Conservation (phyloP, 2,113 vertebrate genomes). For the Gracilinanus agilis region DNA sequence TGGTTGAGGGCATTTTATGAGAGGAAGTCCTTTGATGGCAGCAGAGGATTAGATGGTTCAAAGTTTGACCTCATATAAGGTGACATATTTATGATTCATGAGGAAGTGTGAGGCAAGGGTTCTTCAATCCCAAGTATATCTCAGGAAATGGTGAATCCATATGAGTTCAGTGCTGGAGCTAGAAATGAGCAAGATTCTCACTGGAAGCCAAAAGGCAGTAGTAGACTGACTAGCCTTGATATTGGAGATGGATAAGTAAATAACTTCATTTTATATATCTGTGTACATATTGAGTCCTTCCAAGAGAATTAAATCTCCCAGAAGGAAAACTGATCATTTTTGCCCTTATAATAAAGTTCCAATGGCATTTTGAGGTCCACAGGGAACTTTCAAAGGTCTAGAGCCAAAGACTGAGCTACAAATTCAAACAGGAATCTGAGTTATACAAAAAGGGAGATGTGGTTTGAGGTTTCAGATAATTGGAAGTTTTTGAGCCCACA, state of each 20-base stretch:
- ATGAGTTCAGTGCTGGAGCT: background rate
- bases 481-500: background rate
- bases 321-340: background rate
- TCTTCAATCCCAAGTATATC: background rate
- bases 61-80: background rate
- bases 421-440: background rate
- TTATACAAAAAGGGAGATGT: background rate
- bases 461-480: background rate
- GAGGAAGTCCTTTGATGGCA: no score
- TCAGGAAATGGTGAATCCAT: background rate
- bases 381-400: background rate
- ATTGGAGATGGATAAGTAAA: background rate
- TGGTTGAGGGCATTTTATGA: no score
- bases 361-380: background rate
- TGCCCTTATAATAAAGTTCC: background rate
- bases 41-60: background rate
- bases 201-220: background rate
- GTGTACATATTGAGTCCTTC: background rate
- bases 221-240: background rate
- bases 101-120: background rate
- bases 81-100: background rate
- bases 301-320: background rate
- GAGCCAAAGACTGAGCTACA: background rate
- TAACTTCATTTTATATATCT: background rate
- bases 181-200: background rate